Conservation (phyloP, 2,113 vertebrate species). For the Dromas ardeola region DNA sequence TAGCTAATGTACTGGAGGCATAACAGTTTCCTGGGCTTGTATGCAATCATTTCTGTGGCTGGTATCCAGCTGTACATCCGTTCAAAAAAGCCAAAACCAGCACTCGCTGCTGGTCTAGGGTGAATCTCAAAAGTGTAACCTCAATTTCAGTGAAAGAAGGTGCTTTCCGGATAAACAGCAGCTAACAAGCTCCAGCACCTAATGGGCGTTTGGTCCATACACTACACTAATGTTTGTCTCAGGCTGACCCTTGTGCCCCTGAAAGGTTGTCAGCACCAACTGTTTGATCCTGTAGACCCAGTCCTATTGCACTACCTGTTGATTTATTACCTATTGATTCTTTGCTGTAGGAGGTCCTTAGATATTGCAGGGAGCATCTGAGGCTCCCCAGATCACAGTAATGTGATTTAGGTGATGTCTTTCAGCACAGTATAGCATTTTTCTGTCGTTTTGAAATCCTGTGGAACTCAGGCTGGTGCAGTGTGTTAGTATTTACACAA, state of each 20-base stretch:
- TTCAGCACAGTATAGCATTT: neutral
- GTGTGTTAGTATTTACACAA: neutral
- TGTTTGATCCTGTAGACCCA: neutral
- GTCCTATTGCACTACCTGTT: neutral
- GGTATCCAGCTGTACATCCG: neutral
- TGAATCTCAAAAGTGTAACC: neutral
- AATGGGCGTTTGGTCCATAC: neutral
- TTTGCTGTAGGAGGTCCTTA: neutral
- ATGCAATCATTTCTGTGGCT: neutral
- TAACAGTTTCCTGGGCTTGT: neutral
- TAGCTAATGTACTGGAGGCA: neutral
- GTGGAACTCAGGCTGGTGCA: neutral
- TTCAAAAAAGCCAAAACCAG: neutral
- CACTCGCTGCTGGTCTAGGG: neutral
- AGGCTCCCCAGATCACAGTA: neutral
- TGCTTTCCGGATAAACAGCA: neutral
- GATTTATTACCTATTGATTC: neutral
- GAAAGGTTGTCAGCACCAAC: neutral
- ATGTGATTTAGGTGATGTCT: neutral
- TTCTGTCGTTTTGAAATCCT: neutral
- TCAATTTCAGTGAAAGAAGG: neutral
- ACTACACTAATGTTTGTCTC: neutral
- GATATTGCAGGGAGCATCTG: neutral
- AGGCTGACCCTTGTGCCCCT: neutral
- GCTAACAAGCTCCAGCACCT: neutral